Conservation (phyloP, 2,888 invertebrate species). For the Drosophila suboccidentalis region DNA sequence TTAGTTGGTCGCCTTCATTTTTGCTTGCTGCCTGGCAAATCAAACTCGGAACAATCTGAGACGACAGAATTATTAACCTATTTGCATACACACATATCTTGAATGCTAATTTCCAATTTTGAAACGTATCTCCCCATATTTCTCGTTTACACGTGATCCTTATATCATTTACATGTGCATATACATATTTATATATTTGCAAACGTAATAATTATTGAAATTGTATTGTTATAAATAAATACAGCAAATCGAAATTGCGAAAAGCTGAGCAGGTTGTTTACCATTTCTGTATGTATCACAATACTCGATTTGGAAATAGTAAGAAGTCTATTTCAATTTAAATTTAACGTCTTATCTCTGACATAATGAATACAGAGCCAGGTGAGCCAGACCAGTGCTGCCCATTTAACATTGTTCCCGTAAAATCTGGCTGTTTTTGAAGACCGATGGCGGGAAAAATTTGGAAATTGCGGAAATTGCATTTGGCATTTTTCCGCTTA, state of each 20-base stretch:
- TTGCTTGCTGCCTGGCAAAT: slow-evolving; percentile 94
- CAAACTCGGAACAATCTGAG: slow-evolving; percentile 93
- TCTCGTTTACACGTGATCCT: slow-evolving; percentile 2
- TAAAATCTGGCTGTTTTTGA: no score
- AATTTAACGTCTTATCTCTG: background rate
- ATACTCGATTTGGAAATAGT: background rate
- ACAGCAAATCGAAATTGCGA: background rate
- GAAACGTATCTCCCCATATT: slow-evolving; percentile 19
- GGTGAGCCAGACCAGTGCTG: background rate
- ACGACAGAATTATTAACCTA: slow-evolving; percentile 88
- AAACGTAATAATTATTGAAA: slow-evolving; percentile 8
- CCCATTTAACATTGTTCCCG: no score
- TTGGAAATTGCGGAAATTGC: no score
- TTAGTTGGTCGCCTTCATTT: slow-evolving; percentile 91
- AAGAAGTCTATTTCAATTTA: background rate
- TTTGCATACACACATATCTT: background rate
- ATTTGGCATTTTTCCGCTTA: no score
- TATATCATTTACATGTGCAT: background rate
- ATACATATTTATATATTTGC: slow-evolving; percentile 3
- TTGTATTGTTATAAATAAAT: slow-evolving; percentile 5
- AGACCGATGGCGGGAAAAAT: no score
- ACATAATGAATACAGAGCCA: background rate
- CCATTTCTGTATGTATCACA: no score
- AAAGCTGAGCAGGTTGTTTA: background rate
- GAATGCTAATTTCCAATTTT: background rate